A percentile compares a stretch with the other conserved stretches of the same genome.
Evolutionary conservation across 1,140 invertebrate genomes (phyloP).

Genomic region (Lordiphosa stackelbergi): DNA sequence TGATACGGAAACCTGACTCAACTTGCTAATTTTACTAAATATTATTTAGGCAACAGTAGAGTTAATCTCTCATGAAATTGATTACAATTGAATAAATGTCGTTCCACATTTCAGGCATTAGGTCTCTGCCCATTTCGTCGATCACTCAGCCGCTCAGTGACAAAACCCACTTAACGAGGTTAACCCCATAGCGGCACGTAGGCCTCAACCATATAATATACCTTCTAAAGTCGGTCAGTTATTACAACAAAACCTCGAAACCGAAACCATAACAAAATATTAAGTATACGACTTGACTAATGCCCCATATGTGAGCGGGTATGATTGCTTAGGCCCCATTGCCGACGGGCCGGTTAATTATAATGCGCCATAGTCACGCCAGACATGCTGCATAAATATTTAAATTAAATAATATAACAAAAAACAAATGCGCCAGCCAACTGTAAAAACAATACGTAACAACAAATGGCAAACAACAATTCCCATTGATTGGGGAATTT

Average conservation of each 20-base stretch:
- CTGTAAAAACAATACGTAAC: constrained; percentile 73
- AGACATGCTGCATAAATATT: constrained; percentile 74
- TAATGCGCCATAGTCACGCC: constrained; percentile 67
- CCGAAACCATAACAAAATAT: constrained; percentile 53
- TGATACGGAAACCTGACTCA: no score
- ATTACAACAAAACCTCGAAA: constrained; percentile 35
- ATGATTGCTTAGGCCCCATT: no score
- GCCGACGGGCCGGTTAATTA: constrained; percentile 46
- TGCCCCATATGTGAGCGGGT: no score
- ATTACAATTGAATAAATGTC: no score
- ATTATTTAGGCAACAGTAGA: no score
- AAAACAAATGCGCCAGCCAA: constrained; percentile 58
- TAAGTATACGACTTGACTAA: constrained; percentile 30
- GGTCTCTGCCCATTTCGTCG: background rate
- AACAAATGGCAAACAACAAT: constrained; percentile 25
- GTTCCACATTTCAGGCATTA: no score
- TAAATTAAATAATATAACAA: constrained; percentile 68
- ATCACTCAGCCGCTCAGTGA: constrained; percentile 4
- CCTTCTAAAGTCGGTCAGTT: constrained; percentile 10
- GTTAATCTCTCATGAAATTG: no score
- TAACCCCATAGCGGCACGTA: constrained; percentile 56
- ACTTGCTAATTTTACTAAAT: no score
- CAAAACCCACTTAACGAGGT: constrained; percentile 45
- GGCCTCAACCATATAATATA: constrained; percentile 22
- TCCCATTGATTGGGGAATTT: constrained; percentile 37